These are phyloP conservation scores for Zonotrichia leucophrys DNA, from an alignment of 2,113 vertebrate genomes.

Conservation along the genomic window DNA sequence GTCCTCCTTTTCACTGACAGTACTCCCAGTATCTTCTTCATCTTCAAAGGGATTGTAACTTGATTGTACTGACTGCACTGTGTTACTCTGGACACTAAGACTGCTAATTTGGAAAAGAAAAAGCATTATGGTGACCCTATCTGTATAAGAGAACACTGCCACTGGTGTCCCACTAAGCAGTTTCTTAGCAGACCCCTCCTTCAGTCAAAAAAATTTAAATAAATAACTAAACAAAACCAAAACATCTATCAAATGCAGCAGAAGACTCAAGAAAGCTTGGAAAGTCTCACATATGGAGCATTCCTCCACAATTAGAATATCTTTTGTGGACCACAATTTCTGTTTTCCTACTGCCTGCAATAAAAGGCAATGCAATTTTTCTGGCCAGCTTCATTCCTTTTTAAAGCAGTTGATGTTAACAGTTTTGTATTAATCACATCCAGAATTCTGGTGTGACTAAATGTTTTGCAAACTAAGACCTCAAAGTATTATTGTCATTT, in stretches of 20 bases:
- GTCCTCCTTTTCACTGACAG: conserved; percentile 90
- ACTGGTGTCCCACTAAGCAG: neutral
- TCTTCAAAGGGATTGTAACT: conserved; percentile 97
- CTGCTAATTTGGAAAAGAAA: conserved; percentile 87
- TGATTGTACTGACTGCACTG: conserved; percentile 80
- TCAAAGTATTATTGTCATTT: neutral
- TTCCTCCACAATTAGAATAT: neutral
- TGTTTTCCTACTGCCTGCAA: neutral
- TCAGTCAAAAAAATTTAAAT: neutral
- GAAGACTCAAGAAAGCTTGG: neutral
- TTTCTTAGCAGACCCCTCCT: conserved; percentile 30
- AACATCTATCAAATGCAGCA: neutral
- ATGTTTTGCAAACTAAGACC: neutral
- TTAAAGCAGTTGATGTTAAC: neutral
- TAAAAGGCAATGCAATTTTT: neutral
- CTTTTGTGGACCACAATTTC: neutral
- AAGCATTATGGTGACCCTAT: conserved; percentile 75
- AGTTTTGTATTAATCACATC: neutral
- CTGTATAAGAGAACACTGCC: neutral
- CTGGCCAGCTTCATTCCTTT: neutral
- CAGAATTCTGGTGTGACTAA: neutral
- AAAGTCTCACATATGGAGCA: neutral
- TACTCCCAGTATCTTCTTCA: conserved; percentile 86
- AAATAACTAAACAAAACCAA: neutral
- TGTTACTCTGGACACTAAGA: conserved; percentile 86